A percentile compares a stretch with the other conserved stretches of the same genome.
Conservation (phyloP, 2,888 invertebrate genomes). For the Silvanus unidentatus region DNA sequence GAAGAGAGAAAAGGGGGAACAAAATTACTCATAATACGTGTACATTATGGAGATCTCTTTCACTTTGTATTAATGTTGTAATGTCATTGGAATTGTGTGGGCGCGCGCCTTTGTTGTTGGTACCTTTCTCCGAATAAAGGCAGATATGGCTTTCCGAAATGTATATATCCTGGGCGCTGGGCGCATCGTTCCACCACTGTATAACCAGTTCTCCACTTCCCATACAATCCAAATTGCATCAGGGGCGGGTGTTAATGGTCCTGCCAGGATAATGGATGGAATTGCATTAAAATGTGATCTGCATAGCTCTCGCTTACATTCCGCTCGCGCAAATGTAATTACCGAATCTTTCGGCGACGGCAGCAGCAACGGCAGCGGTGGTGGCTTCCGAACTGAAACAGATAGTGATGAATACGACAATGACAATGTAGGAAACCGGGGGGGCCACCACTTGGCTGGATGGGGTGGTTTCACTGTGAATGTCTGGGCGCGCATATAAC, state of each 20-base stretch:
- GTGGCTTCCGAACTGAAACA: slow-evolving; percentile 32
- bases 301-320: slow-evolving; percentile 46
- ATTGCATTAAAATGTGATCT: slow-evolving; percentile 52
- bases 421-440: slow-evolving; percentile 17
- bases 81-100: slow-evolving; percentile 36
- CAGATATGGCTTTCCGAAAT: slow-evolving; percentile 44
- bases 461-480: too few relatives aligned
- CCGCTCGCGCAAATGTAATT: slow-evolving; percentile 40
- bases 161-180: slow-evolving; percentile 17
- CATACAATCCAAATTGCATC: slow-evolving; percentile 47
- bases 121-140: slow-evolving; percentile 32
- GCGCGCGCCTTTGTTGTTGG: slow-evolving; percentile 37
- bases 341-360: slow-evolving; percentile 35
- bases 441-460: slow-evolving; percentile 12
- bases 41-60: too few relatives aligned
- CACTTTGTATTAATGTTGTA: slow-evolving; percentile 22
- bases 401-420: slow-evolving; percentile 28
- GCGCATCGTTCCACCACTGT: not conserved
- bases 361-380: slow-evolving; percentile 3
- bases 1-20: too few relatives aligned
- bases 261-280: slow-evolving; percentile 50
- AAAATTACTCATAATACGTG: too few relatives aligned
- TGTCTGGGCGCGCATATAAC: slow-evolving; percentile 24
- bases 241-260: slow-evolving; percentile 47
- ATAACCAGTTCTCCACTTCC: slow-evolving; percentile 27